Base-by-base conservation (phyloP, 1,140 invertebrate genomes). In the Triops longicaudatus region DNA sequence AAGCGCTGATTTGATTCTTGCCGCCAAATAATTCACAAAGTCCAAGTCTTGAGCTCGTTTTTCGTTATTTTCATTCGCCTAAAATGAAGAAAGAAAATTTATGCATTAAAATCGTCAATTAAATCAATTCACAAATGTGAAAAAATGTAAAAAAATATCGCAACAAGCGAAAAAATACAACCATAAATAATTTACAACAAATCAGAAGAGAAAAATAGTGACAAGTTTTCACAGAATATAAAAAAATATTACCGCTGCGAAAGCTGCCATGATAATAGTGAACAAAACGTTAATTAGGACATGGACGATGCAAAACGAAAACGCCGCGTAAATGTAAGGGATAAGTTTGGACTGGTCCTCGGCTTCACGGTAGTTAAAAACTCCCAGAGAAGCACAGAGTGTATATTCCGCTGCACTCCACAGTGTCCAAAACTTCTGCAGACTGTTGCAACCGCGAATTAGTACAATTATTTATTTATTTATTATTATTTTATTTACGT, bases 221-320 rank as follows among this genome's bases (percentile, higher is more conserved):
- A 42, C 1, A 75, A 41, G 27, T 14, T 26, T 42, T 26, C 17
- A 11, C 31, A 43, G 17, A 31, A 26, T 12, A 14, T 26, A n/a
- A 11, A 41, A n/a, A 75, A 2, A 27, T 75, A 27, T 41, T 73
- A 75, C 74, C 41, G 26, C 31, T 75, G 14, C 27, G 28, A 75
- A 75, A 9, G 37, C 37, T 26, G 74, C 37, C 28, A 41, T 75
- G n/a, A 75, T 75, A 26, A 75, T 28, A 3, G 74, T 75, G 28
- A 42, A 31, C 37, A 75, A 26, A 10, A 75, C 27, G 17, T 75
- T 75, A 10, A 75, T 31, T 10, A 75, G 14, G 28, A 75, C 37
- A 44, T 75, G 37, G 3, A 43, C 44, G 74, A 44, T 31, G 22
- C 37, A 42, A 41, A 42, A 43, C 14, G 74, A n/a, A 42, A 75